Evolutionary conservation across 2,113 vertebrate species (phyloP).

Genomic region (Paedocypris sp.): DNA sequence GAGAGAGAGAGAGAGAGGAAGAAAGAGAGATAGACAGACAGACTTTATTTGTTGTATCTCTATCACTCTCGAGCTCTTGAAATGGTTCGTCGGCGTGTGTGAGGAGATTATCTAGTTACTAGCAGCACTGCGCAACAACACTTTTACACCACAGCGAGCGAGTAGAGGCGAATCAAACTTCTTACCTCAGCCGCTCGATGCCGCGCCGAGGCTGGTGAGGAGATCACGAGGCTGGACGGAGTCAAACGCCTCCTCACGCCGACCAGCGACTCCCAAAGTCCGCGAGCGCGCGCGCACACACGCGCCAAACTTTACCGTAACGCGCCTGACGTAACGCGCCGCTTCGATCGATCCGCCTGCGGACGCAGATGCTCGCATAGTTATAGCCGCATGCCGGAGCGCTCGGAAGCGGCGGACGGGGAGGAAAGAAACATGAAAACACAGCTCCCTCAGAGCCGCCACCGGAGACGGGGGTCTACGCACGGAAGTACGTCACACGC

Average conservation of each 20-base stretch:
- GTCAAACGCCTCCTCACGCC: constrained; percentile 11
- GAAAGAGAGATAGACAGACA: too few relatives aligned
- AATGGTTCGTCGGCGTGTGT: too few relatives aligned
- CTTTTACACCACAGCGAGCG: too few relatives aligned
- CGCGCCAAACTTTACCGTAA: constrained; percentile 52
- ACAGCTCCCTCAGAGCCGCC: constrained; percentile 39
- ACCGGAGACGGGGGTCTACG: constrained; percentile 45
- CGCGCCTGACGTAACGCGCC: constrained; percentile 27
- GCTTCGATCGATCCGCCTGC: constrained; percentile 25
- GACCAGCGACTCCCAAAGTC: neutral
- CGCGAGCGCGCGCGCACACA: constrained; percentile 19
- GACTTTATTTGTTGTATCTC: too few relatives aligned
- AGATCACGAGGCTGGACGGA: too few relatives aligned
- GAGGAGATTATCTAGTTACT: too few relatives aligned
- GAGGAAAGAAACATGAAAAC: constrained; percentile 49
- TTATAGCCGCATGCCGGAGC: neutral
- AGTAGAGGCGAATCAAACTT: too few relatives aligned
- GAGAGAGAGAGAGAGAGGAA: too few relatives aligned
- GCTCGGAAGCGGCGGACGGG: constrained; percentile 27
- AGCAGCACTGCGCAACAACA: too few relatives aligned
- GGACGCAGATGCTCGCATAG: neutral
- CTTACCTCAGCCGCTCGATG: too few relatives aligned
- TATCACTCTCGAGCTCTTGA: too few relatives aligned
- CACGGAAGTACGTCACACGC: constrained; percentile 67
- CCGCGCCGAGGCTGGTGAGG: too few relatives aligned